Evolutionary conservation across 2,113 vertebrate genomes (phyloP).

Genomic region (Oreochromis spilurus): DNA sequence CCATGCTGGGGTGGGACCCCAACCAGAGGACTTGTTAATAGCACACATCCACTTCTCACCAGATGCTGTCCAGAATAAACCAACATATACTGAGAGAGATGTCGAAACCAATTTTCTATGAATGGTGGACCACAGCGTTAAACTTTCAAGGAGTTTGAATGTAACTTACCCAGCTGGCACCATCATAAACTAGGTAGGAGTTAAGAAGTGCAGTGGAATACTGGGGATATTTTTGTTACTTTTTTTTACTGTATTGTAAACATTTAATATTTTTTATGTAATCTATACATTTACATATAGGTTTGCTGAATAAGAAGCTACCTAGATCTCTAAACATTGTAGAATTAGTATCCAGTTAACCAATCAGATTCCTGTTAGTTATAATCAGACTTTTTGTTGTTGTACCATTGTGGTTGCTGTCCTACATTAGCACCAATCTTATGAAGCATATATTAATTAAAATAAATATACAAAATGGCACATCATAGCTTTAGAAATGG

Average conservation of each 20-base stretch:
- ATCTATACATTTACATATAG: not conserved
- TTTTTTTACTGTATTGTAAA: not conserved
- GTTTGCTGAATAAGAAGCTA: not conserved
- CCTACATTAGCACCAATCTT: not conserved
- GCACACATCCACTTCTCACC: slow-evolving; percentile 69
- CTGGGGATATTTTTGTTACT: not conserved
- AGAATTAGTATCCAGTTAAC: not conserved
- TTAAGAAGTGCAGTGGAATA: not conserved
- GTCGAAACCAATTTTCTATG: slow-evolving; percentile 48
- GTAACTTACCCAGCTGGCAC: not conserved
- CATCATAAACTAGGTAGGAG: not conserved
- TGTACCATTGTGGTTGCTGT: not conserved
- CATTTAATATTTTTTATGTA: not conserved
- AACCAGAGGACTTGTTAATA: slow-evolving; percentile 68
- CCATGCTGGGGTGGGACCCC: slow-evolving; percentile 68
- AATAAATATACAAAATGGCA: not conserved
- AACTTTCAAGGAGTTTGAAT: slow-evolving; percentile 34
- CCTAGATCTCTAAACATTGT: not conserved
- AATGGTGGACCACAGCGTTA: slow-evolving; percentile 14
- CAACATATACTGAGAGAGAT: slow-evolving; percentile 45
- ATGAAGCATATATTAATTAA: not conserved
- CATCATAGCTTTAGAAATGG: not conserved
- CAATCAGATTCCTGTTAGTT: not conserved
- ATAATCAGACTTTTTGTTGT: not conserved
- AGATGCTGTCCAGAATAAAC: slow-evolving; percentile 65